Evolutionary conservation across 2,888 invertebrate genomes (phyloP), one percentile per base, ranked within the genome.

Genomic region (Trichacis sp.): DNA sequence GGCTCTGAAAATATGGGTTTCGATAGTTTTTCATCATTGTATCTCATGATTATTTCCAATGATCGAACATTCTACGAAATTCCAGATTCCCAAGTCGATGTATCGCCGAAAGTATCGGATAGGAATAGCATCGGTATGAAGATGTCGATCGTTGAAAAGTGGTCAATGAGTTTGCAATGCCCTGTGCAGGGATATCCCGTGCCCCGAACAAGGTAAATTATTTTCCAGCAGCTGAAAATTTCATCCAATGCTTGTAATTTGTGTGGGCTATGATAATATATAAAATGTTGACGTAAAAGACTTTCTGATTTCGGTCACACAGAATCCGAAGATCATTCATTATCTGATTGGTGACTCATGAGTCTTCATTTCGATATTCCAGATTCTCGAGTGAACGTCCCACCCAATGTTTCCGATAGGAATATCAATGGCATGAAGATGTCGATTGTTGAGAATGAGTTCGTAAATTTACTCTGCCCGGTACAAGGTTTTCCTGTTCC

Each of bases 101-200:
- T 85, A 54, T 78, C 82, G 36, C 85, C 85, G 17, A 84, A 84
- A 69, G 83, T 83, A 29, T 82, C 82, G 62, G 85, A 85, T 74
- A 85, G 84, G 74, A 84, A 85, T 51, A 68, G 76, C 63, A 82
- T 72, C 52, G 77, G 76, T 38, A 75, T 82, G 76, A 81, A 74
- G 73, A 74, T 61, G 68, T 72, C 73, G 38, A 73, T 83, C 50
- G 57, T 70, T 58, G 54, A 75, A 46, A 67, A 69, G 3, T 11
- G 42, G n/a, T 29, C 54, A 17, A 30, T 51, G 48, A 66, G 62
- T 45, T 59, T 89, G 43, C 76, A 87, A 45, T 88, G 88, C 74
- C 87, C 87, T 71, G 88, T 88, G 40, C 88, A 88, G 82, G 88
- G 87, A 66, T 88, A 85, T 71, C 88, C 88, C 36, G 82, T 87